Base-by-base conservation (phyloP, 2,888 invertebrate species). In the Strigamia maritima region DNA sequence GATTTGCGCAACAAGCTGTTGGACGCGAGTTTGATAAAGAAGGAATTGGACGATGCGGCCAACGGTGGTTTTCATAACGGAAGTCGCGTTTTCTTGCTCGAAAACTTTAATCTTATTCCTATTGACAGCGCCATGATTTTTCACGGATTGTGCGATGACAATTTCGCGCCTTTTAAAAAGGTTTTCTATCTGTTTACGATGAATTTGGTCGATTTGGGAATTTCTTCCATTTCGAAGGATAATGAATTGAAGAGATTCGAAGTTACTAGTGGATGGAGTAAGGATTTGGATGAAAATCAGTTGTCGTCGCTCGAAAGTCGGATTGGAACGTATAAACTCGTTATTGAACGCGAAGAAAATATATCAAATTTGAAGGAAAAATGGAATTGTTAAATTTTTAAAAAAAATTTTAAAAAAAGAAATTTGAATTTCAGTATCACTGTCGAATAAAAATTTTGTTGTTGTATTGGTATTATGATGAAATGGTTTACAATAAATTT, bases 81-180 rank as follows among this genome's bases (percentile, higher is more conserved):
- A 26, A 35, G 35, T 24, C 79, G 44, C 76, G 49, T 76, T 28
- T 74, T 40, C 16, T 35, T 79, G 44, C 16, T 79, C 10, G 75
- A 76, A 49, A 75, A 76, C n/a, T 54, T 79, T 6, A 24, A 79
- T 12, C 8, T 28, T 22, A 38, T 79, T 26, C 76, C 75, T 26
- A 19, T 28, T 8, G 60, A 38, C 0, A 79, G 79, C 49, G 75
- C 28, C 8, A 40, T 76, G 40, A 31, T 79, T 24, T 54, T 79
- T 76, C 79, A 79, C 28, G 79, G 79, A 6, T 49, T 79, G 44
- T 79, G 79, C 28, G 79, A 79, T 31, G 74, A 79, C 31, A 40
- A 40, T 19, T 44, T 44, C 28, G 79, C 79, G 10, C 79, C 79
- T 6, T 79, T 76, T 31, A 79, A 79, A 22, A 28, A 35, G 24